A percentile compares a stretch with the other conserved stretches of the same genome.
Conservation (phyloP, 23 tunicate species). For the Corella eumyota region DNA sequence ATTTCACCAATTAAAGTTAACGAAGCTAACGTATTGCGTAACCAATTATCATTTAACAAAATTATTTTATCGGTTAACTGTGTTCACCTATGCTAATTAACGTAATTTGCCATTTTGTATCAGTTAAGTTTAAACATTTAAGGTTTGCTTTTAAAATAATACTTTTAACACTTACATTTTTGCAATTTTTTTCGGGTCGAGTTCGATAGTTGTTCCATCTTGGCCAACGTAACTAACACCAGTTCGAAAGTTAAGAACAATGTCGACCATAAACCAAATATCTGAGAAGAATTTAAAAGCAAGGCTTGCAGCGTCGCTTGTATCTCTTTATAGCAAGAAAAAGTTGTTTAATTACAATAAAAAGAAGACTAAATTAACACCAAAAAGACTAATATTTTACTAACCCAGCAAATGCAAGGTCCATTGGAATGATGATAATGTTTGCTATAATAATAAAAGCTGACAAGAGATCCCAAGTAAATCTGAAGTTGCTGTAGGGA, state of each 20-base stretch:
- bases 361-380: no score
- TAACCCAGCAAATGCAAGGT: slow-evolving; percentile 59
- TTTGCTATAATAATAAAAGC: slow-evolving; percentile 49
- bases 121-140: no score
- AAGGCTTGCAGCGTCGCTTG: slow-evolving; percentile 19
- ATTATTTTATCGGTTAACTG: no score
- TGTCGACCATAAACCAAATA: slow-evolving; percentile 68
- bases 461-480: slow-evolving; percentile 45
- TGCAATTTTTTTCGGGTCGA: slow-evolving; percentile 45
- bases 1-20: no score
- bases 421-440: slow-evolving; percentile 65
- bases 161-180: no score
- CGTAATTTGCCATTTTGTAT: no score
- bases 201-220: slow-evolving; percentile 22
- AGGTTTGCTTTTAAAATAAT: no score
- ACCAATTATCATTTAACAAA: no score
- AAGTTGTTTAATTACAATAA: no score
- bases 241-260: slow-evolving; percentile 69
- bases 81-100: no score
- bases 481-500: slow-evolving; percentile 75
- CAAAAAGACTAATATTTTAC: no score
- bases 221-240: slow-evolving; percentile 33
- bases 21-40: no score
- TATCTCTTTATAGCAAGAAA: slow-evolving; percentile 6
- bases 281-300: slow-evolving; percentile 64